Conservation (phyloP, 2,113 vertebrate genomes). For the Nesogale talazaci region DNA sequence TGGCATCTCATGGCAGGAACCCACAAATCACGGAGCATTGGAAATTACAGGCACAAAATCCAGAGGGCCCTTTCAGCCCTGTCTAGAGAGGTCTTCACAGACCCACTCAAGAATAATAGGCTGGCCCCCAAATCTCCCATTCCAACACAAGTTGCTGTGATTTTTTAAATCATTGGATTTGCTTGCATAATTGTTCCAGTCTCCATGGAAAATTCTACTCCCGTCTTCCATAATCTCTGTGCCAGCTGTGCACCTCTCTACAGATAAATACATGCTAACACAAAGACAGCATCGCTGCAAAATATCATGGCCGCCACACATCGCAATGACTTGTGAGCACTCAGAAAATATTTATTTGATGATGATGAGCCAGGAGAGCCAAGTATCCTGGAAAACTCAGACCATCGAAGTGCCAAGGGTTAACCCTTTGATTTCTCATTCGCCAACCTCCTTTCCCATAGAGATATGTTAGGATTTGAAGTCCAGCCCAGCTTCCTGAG, state of each 20-base stretch:
- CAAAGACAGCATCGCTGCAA: constrained; percentile 42
- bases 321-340: constrained; percentile 65
- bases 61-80: constrained; percentile 64
- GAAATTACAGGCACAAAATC: constrained; percentile 69
- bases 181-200: constrained; percentile 62
- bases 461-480: constrained; percentile 48
- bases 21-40: constrained; percentile 77
- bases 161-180: constrained; percentile 72
- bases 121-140: constrained; percentile 59
- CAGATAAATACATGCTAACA: constrained; percentile 72
- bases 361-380: constrained; percentile 36
- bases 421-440: constrained; percentile 59
- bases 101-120: constrained; percentile 64
- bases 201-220: constrained; percentile 53
- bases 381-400: constrained; percentile 42
- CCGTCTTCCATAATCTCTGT: constrained; percentile 49
- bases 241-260: constrained; percentile 4
- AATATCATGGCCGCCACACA: constrained; percentile 42
- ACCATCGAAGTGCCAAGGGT: background rate
- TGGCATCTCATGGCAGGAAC: constrained; percentile 74
- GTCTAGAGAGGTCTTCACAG: constrained; percentile 65
- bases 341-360: constrained; percentile 56
- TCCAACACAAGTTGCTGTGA: constrained; percentile 63
- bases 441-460: background rate
- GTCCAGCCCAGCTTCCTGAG: constrained; percentile 77